phyloP scores from a whole-genome alignment of 1,140 invertebrate genomes.

The Melitaea cinxia region DNA sequence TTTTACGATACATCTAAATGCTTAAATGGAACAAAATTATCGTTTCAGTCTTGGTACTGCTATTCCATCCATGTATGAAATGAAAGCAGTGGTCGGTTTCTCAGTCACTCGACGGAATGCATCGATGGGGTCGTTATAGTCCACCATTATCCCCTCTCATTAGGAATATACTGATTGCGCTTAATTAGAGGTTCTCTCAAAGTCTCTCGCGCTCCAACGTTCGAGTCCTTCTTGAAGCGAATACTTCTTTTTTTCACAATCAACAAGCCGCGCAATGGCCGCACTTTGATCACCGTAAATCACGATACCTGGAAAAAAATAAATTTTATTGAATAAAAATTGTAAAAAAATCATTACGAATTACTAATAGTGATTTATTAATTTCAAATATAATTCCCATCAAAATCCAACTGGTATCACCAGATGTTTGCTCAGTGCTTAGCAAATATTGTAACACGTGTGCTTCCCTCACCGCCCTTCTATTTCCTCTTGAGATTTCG shows the following conservation, averaged over 20 bases:
- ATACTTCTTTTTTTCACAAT: conserved; percentile 75
- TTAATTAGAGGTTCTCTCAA: conserved; percentile 77
- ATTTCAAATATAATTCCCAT: conserved; percentile 44
- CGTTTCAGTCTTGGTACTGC: conserved; percentile 70
- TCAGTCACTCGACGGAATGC: conserved; percentile 70
- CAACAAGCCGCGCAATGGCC: conserved; percentile 70
- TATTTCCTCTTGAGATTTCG: conserved; percentile 80
- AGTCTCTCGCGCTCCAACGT: conserved; percentile 66
- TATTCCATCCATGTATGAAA: conserved; percentile 71
- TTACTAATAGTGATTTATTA: not conserved
- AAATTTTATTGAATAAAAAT: conserved; percentile 45
- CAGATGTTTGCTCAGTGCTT: conserved; percentile 72
- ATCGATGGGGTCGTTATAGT: conserved; percentile 76
- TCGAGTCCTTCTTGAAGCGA: conserved; percentile 65
- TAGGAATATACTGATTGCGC: conserved; percentile 81
- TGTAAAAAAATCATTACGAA: conserved; percentile 5
- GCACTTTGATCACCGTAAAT: conserved; percentile 74
- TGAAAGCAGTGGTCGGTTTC: conserved; percentile 63
- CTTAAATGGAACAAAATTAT: conserved; percentile 70
- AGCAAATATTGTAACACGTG: conserved; percentile 81
- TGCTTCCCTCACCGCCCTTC: conserved; percentile 67
- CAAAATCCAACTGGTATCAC: conserved; percentile 56
- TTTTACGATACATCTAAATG: conserved; percentile 70
- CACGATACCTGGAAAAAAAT: conserved; percentile 66
- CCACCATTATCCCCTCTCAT: conserved; percentile 78